Evolutionary conservation across 1,140 invertebrate species (phyloP).

Genomic region (Zeugodacus cucurbitae): DNA sequence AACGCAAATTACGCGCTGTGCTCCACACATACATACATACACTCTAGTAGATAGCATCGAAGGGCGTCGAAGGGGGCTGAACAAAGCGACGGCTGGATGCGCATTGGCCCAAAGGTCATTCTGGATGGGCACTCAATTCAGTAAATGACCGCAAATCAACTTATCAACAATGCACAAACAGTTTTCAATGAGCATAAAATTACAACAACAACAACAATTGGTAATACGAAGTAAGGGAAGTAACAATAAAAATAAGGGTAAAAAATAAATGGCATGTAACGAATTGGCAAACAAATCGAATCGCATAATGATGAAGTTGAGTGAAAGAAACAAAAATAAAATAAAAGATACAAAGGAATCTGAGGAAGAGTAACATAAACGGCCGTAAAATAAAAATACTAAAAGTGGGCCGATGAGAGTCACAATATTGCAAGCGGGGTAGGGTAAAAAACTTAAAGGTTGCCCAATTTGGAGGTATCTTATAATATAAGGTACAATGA

Average conservation of each 20-base stretch:
- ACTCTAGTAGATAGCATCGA: neutral
- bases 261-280: neutral
- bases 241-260: neutral
- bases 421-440: neutral
- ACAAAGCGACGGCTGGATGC: neutral
- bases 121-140: neutral
- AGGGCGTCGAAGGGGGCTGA: neutral
- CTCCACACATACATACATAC: neutral
- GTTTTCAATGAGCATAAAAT: conserved; percentile 28
- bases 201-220: neutral
- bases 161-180: conserved; percentile 1
- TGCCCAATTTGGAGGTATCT: no score
- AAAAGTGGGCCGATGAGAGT: neutral
- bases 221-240: neutral
- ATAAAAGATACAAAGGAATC: neutral
- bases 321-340: neutral
- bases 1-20: conserved; percentile 11
- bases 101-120: neutral
- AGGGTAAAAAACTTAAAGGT: no score
- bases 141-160: conserved; percentile 26
- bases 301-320: neutral
- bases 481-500: no score
- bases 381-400: neutral
- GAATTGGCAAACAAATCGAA: conserved; percentile 30
- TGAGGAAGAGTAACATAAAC: neutral